These are phyloP conservation scores for Siderastrea radians DNA, from an alignment of 92 coral and sea anemone genomes.

Conservation along the genomic window DNA sequence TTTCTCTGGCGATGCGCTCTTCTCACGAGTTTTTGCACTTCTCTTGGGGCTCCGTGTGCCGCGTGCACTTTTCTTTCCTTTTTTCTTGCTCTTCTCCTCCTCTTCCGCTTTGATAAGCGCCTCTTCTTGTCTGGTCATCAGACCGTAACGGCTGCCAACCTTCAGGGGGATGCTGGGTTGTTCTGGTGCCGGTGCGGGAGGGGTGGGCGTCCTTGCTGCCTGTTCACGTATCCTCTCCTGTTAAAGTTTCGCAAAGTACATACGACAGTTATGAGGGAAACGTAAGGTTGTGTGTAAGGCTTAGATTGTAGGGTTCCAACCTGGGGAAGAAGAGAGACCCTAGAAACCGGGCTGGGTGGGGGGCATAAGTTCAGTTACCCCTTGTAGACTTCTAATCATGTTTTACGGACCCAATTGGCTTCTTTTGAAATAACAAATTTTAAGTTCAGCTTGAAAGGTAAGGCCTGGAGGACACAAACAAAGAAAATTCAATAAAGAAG, in stretches of 20 bases:
- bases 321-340: too few relatives aligned
- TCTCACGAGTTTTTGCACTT: slow-evolving; percentile 68
- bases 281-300: too few relatives aligned
- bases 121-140: slow-evolving; percentile 91
- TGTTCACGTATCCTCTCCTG: slow-evolving; percentile 80
- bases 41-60: slow-evolving; percentile 83
- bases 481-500: too few relatives aligned
- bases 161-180: slow-evolving; percentile 84
- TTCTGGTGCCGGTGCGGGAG: slow-evolving; percentile 90
- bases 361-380: too few relatives aligned
- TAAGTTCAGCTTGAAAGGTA: too few relatives aligned
- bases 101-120: slow-evolving; percentile 97
- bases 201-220: slow-evolving; percentile 93
- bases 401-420: too few relatives aligned
- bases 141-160: slow-evolving; percentile 94
- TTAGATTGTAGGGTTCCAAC: too few relatives aligned
- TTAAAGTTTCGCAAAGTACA: background rate
- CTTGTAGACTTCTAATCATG: too few relatives aligned
- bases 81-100: slow-evolving; percentile 92
- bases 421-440: too few relatives aligned
- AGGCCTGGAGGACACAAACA: too few relatives aligned
- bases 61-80: slow-evolving; percentile 89
- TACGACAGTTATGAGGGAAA: too few relatives aligned
- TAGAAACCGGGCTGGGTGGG: too few relatives aligned
- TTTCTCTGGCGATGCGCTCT: slow-evolving; percentile 83